Conservation (phyloP, 2,113 vertebrate genomes). For the Callaeas wilsoni region DNA sequence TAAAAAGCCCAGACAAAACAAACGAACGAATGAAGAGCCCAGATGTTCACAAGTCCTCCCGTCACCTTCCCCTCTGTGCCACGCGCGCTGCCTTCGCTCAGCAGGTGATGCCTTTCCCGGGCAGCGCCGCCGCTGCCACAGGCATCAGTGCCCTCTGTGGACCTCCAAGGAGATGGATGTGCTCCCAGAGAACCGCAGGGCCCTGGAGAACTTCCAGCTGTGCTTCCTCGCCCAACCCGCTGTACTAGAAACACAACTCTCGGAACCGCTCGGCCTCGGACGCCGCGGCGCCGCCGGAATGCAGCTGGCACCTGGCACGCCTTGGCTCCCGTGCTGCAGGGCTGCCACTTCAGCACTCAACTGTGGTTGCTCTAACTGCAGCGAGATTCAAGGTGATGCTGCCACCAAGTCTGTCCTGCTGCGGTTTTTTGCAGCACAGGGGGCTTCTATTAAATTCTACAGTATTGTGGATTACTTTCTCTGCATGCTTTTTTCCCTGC, state of each 20-base stretch:
- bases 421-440: neutral
- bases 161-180: slow-evolving; percentile 70
- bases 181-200: slow-evolving; percentile 78
- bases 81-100: neutral
- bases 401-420: neutral
- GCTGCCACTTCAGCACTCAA: neutral
- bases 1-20: neutral
- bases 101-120: neutral
- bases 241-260: neutral
- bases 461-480: neutral
- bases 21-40: neutral
- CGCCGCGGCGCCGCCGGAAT: neutral
- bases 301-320: neutral
- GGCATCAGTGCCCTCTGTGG: neutral
- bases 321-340: neutral
- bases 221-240: slow-evolving; percentile 69
- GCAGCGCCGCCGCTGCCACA: neutral
- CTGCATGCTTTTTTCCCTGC: neutral
- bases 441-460: neutral
- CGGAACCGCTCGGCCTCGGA: neutral
- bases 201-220: slow-evolving; percentile 69
- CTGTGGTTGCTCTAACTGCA: neutral
- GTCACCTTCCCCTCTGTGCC: neutral
- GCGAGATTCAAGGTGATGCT: neutral
- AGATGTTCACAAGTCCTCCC: neutral